Evolutionary conservation across 2,113 vertebrate genomes (phyloP).

Genomic region (Caranx ignobilis): DNA sequence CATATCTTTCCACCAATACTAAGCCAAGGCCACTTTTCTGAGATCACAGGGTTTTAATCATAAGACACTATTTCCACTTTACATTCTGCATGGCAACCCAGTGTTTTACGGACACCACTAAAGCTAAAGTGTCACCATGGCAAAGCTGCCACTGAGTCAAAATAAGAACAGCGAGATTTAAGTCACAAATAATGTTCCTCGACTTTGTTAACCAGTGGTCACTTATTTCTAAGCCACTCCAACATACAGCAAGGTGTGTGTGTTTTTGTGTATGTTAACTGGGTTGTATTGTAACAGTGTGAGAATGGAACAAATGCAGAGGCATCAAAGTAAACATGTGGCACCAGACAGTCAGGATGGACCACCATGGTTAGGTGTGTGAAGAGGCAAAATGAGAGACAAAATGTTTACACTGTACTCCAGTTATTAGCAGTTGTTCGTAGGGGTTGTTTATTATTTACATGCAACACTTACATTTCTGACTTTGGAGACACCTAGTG

Average conservation of each 20-base stretch:
- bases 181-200: constrained; percentile 39
- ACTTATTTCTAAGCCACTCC: constrained; percentile 39
- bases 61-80: constrained; percentile 67
- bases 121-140: constrained; percentile 61
- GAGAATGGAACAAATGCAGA: background rate
- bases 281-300: background rate
- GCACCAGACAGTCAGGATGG: constrained; percentile 10
- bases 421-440: background rate
- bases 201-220: constrained; percentile 19
- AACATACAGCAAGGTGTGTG: constrained; percentile 12
- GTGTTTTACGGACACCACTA: constrained; percentile 70
- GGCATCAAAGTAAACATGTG: constrained; percentile 15
- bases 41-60: constrained; percentile 72
- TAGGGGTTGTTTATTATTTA: background rate
- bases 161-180: constrained; percentile 61
- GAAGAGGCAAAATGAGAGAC: background rate
- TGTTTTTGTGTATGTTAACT: background rate
- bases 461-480: background rate
- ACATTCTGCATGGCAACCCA: constrained; percentile 64
- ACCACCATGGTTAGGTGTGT: background rate
- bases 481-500: constrained; percentile 9
- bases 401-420: constrained; percentile 2
- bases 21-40: constrained; percentile 59
- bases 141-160: constrained; percentile 59
- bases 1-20: constrained; percentile 62